phyloP scores from a whole-genome alignment of 2,113 vertebrate species.

The Rhinichthys klamathensis region DNA sequence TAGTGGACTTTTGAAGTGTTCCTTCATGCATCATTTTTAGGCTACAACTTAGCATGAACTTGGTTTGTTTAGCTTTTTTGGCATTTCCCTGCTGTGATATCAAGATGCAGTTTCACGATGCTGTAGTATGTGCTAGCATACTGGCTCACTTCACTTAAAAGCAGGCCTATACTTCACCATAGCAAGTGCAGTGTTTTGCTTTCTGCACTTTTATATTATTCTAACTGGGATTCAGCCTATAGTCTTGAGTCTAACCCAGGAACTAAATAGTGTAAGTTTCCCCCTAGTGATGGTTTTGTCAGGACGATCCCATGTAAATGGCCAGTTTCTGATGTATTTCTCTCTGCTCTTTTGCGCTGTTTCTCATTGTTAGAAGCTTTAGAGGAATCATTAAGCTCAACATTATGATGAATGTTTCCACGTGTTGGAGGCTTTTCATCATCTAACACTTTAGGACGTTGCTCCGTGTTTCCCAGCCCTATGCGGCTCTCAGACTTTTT shows the following conservation, averaged over 20 bases:
- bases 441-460: conserved; percentile 59
- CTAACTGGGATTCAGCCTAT: not conserved
- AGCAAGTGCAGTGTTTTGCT: too few species aligned
- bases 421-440: conserved; percentile 50
- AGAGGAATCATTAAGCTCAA: conserved; percentile 13
- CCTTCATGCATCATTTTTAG: not conserved
- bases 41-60: not conserved
- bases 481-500: conserved; percentile 44
- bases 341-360: not conserved
- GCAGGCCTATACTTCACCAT: not conserved
- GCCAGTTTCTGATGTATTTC: not conserved
- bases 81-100: not conserved
- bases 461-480: conserved; percentile 32
- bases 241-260: not conserved
- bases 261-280: not conserved
- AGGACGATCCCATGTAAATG: not conserved
- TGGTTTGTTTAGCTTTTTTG: too few species aligned
- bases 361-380: conserved; percentile 4
- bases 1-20: not conserved
- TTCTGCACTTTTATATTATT: not conserved
- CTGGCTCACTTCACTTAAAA: not conserved
- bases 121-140: not conserved
- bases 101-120: not conserved
- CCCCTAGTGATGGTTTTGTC: not conserved
- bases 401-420: conserved; percentile 63